phyloP scores from a whole-genome alignment of 2,888 invertebrate genomes.

The Phytoseiulus persimilis region DNA sequence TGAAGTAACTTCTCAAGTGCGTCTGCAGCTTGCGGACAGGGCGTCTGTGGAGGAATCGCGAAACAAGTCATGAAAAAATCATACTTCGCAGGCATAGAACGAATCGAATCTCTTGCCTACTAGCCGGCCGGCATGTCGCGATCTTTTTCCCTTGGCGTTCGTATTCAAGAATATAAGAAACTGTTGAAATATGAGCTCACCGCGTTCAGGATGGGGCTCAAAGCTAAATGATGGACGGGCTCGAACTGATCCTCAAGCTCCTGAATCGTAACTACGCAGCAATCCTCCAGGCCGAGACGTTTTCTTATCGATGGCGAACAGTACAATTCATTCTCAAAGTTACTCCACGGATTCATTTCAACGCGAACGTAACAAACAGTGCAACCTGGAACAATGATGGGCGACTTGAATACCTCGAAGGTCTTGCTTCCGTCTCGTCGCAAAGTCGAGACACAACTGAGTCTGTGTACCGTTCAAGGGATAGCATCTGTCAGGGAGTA shows the following conservation, averaged over 20 bases:
- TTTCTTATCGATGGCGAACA: slow-evolving; percentile 41
- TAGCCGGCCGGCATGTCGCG: no score
- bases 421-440: background rate
- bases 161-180: no score
- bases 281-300: slow-evolving; percentile 42
- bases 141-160: no score
- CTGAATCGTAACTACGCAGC: slow-evolving; percentile 40
- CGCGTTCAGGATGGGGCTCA: slow-evolving; percentile 39
- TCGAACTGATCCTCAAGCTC: slow-evolving; percentile 31
- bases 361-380: background rate
- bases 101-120: no score
- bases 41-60: background rate
- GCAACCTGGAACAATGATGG: background rate
- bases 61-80: no score
- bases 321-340: slow-evolving; percentile 41
- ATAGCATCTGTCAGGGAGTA: background rate
- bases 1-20: background rate
- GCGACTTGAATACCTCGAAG: background rate
- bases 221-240: background rate
- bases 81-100: no score
- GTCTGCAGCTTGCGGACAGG: background rate
- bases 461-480: background rate
- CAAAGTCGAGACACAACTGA: no score
- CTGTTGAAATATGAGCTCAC: slow-evolving; percentile 26
- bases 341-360: slow-evolving; percentile 8